A percentile compares a stretch with the other conserved stretches of the same genome.
Evolutionary conservation across 2,797 vertebrate genomes (phyloP).

Genomic region (Rhincodon typus): DNA sequence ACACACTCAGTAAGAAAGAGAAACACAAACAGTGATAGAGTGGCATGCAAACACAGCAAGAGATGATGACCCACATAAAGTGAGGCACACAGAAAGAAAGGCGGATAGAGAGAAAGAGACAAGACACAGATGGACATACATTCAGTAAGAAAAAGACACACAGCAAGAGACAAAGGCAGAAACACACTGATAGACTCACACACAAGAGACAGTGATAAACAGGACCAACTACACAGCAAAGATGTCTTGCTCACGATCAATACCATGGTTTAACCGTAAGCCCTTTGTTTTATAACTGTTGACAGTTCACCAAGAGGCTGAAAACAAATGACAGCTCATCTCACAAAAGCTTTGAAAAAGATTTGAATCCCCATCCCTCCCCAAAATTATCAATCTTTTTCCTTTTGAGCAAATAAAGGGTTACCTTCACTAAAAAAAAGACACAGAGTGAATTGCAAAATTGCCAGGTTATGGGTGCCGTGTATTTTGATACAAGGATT

Average conservation of each 20-base stretch:
- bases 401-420: background rate
- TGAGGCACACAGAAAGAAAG: background rate
- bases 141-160: background rate
- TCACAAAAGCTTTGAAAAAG: background rate
- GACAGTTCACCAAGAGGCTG: constrained; percentile 24
- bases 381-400: background rate
- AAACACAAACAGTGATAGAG: background rate
- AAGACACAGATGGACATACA: background rate
- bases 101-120: background rate
- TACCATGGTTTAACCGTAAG: background rate
- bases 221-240: background rate
- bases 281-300: background rate
- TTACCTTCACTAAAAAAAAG: background rate
- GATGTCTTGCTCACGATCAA: background rate
- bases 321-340: constrained; percentile 9
- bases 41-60: background rate
- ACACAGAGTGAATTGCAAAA: background rate
- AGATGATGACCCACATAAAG: too few species aligned
- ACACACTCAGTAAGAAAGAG: background rate
- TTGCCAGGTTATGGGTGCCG: background rate
- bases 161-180: too few species aligned
- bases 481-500: background rate
- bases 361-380: background rate
- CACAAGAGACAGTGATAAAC: background rate
- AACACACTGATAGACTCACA: background rate